Evolutionary conservation across 2,888 invertebrate species (phyloP).

Genomic region (Pseudococcus jackbeardsleyi): DNA sequence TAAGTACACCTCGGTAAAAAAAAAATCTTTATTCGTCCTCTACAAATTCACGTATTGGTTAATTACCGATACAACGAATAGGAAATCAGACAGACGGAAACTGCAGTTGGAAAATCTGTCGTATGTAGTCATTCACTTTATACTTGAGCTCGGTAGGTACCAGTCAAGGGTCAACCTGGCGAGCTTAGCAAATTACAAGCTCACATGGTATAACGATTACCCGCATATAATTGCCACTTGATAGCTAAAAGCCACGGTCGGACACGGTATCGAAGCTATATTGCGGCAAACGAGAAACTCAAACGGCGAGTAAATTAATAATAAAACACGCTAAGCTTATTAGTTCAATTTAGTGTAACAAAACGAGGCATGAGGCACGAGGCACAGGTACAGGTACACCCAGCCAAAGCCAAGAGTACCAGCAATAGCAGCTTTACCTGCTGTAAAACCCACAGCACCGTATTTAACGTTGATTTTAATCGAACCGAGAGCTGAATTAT

Average conservation of each 20-base stretch:
- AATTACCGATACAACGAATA: neutral
- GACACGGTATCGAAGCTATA: neutral
- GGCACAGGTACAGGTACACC: neutral
- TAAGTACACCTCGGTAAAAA: conserved; percentile 13
- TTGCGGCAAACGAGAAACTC: conserved; percentile 28
- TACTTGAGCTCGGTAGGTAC: neutral
- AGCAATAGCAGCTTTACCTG: conserved; percentile 8
- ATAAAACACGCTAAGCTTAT: conserved; percentile 47
- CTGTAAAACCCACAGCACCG: neutral
- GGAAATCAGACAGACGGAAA: neutral
- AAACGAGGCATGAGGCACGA: neutral
- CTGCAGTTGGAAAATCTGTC: neutral
- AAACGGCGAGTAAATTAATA: conserved; percentile 48
- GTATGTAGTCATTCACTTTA: neutral
- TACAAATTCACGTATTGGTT: neutral
- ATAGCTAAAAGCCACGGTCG: conserved; percentile 8
- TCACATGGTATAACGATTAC: conserved; percentile 21
- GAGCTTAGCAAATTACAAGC: conserved; percentile 3
- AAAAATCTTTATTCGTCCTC: neutral
- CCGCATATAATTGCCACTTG: conserved; percentile 31
- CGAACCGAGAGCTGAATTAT: conserved; percentile 31
- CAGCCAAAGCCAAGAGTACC: neutral
- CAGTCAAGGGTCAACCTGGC: neutral
- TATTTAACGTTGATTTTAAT: conserved; percentile 41
- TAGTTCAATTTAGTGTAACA: conserved; percentile 46